Evolutionary conservation across 2,797 vertebrate species (phyloP), one percentile per base, ranked within the genome.

Genomic region (Basileuterus tristriatus): DNA sequence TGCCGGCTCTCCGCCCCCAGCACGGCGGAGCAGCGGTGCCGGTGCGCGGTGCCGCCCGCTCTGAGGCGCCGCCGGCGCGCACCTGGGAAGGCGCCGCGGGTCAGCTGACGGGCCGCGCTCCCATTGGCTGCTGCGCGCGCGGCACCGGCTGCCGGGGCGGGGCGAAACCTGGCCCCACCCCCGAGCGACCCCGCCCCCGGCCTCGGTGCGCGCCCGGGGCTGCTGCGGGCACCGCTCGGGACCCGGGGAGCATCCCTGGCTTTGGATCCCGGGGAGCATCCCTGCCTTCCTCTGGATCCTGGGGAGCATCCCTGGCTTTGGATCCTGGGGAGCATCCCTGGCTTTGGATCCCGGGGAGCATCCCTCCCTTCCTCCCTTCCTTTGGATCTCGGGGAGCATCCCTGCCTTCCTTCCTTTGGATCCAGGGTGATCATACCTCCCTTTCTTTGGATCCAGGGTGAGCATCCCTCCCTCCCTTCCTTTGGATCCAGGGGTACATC

Each of bases 11-110:
- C 67, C 80, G 58, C 67, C 80, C 56, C 80, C 68, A n/a, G 68
- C 2, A 5, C 56, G 1, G 47, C n/a, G 21, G 8, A 23, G 21
- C 7, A 7, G 19, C 52, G 43, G 7, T 50, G 65, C 43, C 36
- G 20, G 62, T 84, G 84, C 69, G 94, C 97, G 96, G 97, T 96
- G 94, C 37, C 46, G 80, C 94, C 87, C 74, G 95, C 97, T 97
- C 97, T 97, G 95, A 96, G 97, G 72, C 93, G 85, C 95, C 92
- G 97, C 93, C 96, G 97, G 97, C 94, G 97, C 97, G 97, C 97
- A 98, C 98, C 98, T 97, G 98, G 98, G 97, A 97, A 97, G 97
- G 97, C 97, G 96, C 96, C 91, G 75, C 77, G 85, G 95, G 97
- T 98, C 98, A 98, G 98, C 97, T 98, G 98, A 98, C 76, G 96